These are phyloP conservation scores for Temnothorax curvispinosus DNA, from an alignment of 1,140 invertebrate species.

Conservation along the genomic window DNA sequence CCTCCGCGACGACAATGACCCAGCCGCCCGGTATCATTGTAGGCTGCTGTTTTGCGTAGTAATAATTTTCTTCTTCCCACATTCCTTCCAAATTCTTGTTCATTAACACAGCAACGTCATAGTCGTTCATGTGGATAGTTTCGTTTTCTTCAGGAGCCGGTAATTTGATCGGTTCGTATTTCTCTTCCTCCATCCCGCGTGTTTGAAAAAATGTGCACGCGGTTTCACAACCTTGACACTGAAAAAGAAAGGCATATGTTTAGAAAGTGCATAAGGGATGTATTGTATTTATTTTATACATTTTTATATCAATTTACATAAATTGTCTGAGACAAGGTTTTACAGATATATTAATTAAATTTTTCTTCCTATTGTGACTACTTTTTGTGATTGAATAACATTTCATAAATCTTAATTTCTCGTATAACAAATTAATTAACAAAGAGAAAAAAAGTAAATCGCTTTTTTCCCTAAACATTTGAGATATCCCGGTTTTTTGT, in stretches of 20 bases:
- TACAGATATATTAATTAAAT: not conserved
- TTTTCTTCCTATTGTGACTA: not conserved
- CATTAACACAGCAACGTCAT: slow-evolving; percentile 82
- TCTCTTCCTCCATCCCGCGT: slow-evolving; percentile 73
- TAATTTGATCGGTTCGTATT: slow-evolving; percentile 81
- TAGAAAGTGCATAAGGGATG: not conserved
- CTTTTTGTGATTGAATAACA: not conserved
- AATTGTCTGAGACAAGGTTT: not conserved
- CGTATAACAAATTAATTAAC: not conserved
- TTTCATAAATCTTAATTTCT: not conserved
- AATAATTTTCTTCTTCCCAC: slow-evolving; percentile 80
- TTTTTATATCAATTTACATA: not conserved
- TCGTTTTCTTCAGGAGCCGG: slow-evolving; percentile 80
- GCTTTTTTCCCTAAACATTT: slow-evolving; percentile 60
- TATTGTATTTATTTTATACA: not conserved
- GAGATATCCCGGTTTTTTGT: slow-evolving; percentile 58
- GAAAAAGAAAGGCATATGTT: slow-evolving; percentile 60
- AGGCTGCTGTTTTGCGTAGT: slow-evolving; percentile 73
- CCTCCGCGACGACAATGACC: slow-evolving; percentile 80
- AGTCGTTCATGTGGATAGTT: slow-evolving; percentile 71
- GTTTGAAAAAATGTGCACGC: slow-evolving; percentile 76
- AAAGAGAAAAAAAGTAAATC: not conserved
- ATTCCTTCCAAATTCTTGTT: slow-evolving; percentile 71
- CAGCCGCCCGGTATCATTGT: slow-evolving; percentile 77
- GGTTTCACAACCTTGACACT: slow-evolving; percentile 81